Evolutionary conservation across 2,888 invertebrate species (phyloP).

Genomic region (Drosophila subsilvestris): DNA sequence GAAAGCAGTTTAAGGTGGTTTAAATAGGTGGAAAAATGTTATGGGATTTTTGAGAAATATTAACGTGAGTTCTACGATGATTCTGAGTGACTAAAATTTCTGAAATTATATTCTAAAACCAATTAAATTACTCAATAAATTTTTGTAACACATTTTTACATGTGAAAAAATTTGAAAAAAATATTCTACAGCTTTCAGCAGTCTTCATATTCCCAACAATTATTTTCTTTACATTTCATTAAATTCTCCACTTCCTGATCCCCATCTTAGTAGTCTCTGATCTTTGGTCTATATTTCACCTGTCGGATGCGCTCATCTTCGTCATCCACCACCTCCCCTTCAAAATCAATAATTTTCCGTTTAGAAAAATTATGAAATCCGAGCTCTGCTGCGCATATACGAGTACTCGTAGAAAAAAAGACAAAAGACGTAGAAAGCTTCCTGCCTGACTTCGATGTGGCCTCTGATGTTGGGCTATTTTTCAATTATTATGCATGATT

Average conservation of each 20-base stretch:
- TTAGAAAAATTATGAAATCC: conserved; percentile 49
- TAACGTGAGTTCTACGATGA: not conserved
- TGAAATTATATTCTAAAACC: too few relatives aligned
- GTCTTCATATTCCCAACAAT: not conserved
- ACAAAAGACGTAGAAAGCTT: conserved; percentile 41
- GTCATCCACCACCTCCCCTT: not conserved
- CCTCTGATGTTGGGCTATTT: conserved; percentile 52
- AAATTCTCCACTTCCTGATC: not conserved
- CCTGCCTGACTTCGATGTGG: conserved; percentile 26
- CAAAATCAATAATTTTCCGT: conserved; percentile 34
- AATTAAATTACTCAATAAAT: too few relatives aligned
- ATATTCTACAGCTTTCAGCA: not conserved
- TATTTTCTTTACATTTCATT: not conserved
- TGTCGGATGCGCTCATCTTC: conserved; percentile 29
- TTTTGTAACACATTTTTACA: too few relatives aligned
- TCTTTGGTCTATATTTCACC: conserved; percentile 4
- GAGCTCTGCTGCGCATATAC: conserved; percentile 40
- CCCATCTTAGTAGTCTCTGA: not conserved
- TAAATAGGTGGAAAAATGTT: not conserved
- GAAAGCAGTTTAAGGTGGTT: not conserved
- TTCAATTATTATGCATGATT: conserved; percentile 82
- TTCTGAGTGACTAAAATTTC: too few relatives aligned
- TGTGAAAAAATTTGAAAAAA: too few relatives aligned
- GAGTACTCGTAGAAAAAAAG: conserved; percentile 4
- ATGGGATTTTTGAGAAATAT: not conserved